Base-by-base conservation (phyloP, 1,140 invertebrate genomes). In the Musca vetustissima region DNA sequence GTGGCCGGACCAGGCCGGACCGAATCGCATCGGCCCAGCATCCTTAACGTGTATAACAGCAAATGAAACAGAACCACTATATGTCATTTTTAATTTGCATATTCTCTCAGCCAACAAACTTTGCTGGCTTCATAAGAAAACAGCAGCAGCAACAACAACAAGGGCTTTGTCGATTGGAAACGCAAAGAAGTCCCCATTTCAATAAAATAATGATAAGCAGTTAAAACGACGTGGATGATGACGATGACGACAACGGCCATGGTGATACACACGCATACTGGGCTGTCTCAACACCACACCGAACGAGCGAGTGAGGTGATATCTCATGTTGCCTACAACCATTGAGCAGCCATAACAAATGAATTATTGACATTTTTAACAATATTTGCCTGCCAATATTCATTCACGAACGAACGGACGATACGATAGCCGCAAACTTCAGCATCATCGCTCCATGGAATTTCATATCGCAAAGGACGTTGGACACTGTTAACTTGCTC, bases 281-380 rank as follows among this genome's bases (percentile, higher is more conserved):
- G 55, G 25, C n/a, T 1, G 25, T 7, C 8, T n/a, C 55, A 0
- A 8, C 14, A 15, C 55, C 55, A n/a, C n/a, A 24, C 21, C 9
- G 24, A 28, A 59, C 13, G n/a, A 59, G 25, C 24, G 25, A 59
- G 25, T 32, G 24, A 28, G 55, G 68, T 64, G 57, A 69, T 69
- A 69, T 69, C 68, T 69, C 68, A 69, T 69, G 68, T 50, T 69
- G 68, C 68, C 50, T 69, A 53, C 64, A 66, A 49, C 64, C 50
- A 57, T 36, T 80, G 78, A 77, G 78, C 78, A 80, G 78, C 75
- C 78, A 80, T 80, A 80, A 80, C 78, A 80, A 80, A 80, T 80
- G 78, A 80, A 80, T 80, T 80, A 80, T 80, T 80, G 78, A 78
- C 78, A 77, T 80, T 80, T 80, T 80, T 78, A 80, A 78, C 78